A percentile compares a stretch with the other conserved stretches of the same genome.
Evolutionary conservation across 2,888 invertebrate species (phyloP).

Genomic region (Parasteatoda lunata): DNA sequence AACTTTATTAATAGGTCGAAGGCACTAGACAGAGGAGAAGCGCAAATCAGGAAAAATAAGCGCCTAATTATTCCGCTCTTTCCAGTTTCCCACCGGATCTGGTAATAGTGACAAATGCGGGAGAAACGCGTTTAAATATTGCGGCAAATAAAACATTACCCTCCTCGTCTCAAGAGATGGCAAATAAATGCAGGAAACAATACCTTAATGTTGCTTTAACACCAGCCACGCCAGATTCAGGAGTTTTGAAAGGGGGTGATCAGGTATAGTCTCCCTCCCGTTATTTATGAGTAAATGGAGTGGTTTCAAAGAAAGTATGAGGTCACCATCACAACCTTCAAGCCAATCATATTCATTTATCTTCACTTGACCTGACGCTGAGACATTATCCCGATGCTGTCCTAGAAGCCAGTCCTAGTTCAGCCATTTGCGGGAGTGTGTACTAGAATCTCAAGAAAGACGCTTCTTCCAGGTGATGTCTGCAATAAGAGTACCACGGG

Average conservation of each 20-base stretch:
- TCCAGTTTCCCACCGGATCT: conserved; percentile 18
- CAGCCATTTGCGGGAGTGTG: conserved; percentile 51
- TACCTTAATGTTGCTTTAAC: conserved; percentile 58
- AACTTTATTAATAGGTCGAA: conserved; percentile 45
- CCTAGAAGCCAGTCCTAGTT: conserved; percentile 33
- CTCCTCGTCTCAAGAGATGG: conserved; percentile 38
- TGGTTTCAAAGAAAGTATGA: conserved; percentile 64
- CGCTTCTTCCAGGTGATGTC: conserved; percentile 34
- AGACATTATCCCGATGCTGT: conserved; percentile 45
- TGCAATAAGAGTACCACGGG: conserved; percentile 27
- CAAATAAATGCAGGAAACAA: conserved; percentile 51
- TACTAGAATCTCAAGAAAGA: background rate
- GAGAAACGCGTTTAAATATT: conserved; percentile 58
- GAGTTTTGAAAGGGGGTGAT: conserved; percentile 15
- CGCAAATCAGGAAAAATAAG: conserved; percentile 67
- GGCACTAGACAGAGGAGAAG: conserved; percentile 15
- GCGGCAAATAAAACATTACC: conserved; percentile 65
- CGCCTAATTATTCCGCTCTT: conserved; percentile 59
- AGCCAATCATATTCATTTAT: conserved; percentile 68
- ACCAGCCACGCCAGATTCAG: conserved; percentile 53
- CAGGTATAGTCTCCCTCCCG: conserved; percentile 10
- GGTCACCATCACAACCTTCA: conserved; percentile 61
- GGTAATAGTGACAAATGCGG: conserved; percentile 63
- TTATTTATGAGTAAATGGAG: conserved; percentile 67
- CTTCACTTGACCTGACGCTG: conserved; percentile 68